These are phyloP conservation scores for Napeogenes inachia DNA, from an alignment of 2,888 invertebrate genomes.

Conservation along the genomic window DNA sequence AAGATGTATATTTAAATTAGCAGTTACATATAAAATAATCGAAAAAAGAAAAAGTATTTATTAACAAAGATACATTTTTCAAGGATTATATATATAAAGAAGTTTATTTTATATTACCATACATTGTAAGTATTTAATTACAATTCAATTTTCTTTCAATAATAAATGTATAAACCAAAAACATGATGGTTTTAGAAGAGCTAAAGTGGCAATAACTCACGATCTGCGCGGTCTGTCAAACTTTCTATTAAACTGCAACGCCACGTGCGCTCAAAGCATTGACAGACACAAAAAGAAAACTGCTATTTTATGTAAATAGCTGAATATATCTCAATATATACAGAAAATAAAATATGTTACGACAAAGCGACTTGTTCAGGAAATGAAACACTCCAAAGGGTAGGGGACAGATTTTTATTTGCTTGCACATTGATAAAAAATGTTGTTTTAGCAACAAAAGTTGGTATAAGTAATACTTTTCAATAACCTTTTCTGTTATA, in stretches of 20 bases:
- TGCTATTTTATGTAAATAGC: constrained; percentile 70
- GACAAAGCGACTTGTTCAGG: constrained; percentile 76
- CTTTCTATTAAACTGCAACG: constrained; percentile 30
- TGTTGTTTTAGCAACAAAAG: constrained; percentile 36
- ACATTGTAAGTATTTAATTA: no score
- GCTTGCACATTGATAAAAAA: constrained; percentile 20
- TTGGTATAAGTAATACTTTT: no score
- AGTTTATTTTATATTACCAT: no score
- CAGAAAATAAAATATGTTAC: constrained; percentile 59
- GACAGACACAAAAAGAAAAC: constrained; percentile 57
- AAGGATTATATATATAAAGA: no score
- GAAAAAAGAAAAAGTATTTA: no score
- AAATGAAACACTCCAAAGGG: constrained; percentile 57
- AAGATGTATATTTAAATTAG: no score
- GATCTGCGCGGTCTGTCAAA: constrained; percentile 20
- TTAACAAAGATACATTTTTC: no score
- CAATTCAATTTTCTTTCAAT: no score
- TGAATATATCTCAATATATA: constrained; percentile 44
- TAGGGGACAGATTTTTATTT: constrained; percentile 31
- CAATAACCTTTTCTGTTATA: no score
- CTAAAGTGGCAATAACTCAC: constrained; percentile 22
- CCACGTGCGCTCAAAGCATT: constrained; percentile 55
- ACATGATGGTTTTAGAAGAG: constrained; percentile 10
- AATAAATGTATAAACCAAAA: neutral
- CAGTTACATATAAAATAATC: no score